phyloP scores from a whole-genome alignment of 64 coral and sea anemone genomes.

The Pocillopora damicornis region DNA sequence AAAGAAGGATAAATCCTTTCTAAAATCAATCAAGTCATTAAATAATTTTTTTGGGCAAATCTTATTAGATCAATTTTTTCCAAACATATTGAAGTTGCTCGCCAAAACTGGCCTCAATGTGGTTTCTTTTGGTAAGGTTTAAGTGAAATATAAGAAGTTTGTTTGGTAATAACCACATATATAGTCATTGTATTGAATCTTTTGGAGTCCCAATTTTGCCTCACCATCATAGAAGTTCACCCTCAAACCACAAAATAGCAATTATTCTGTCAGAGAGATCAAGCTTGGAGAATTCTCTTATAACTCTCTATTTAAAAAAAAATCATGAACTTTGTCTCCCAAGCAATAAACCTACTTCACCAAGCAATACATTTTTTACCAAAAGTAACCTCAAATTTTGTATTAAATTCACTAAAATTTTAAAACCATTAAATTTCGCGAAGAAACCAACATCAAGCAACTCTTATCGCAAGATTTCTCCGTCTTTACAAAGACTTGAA shows the following conservation, averaged over 20 bases:
- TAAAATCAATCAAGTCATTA: conserved; percentile 31
- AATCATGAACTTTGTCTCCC: background rate
- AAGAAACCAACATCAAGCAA: conserved; percentile 16
- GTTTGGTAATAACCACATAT: conserved; percentile 44
- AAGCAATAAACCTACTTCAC: background rate
- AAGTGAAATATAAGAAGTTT: conserved; percentile 33
- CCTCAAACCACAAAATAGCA: conserved; percentile 46
- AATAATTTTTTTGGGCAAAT: background rate
- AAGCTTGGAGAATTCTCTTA: conserved; percentile 5
- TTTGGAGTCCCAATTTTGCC: conserved; percentile 24
- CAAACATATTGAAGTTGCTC: background rate
- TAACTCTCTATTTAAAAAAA: background rate
- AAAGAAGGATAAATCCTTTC: background rate
- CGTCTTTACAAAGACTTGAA: background rate
- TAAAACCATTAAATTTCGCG: background rate
- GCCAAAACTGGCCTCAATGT: background rate
- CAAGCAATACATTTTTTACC: background rate
- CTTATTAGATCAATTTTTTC: background rate
- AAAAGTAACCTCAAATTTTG: conserved; percentile 19
- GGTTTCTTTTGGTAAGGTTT: conserved; percentile 31
- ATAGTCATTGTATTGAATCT: conserved; percentile 28
- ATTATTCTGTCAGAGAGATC: conserved; percentile 8
- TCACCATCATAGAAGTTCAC: conserved; percentile 2
- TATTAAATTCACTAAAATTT: conserved; percentile 20
- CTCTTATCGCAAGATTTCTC: background rate